A percentile compares a stretch with the other conserved stretches of the same genome.
Conservation (phyloP, 1,140 invertebrate species). For the Chlorops oryzae region DNA sequence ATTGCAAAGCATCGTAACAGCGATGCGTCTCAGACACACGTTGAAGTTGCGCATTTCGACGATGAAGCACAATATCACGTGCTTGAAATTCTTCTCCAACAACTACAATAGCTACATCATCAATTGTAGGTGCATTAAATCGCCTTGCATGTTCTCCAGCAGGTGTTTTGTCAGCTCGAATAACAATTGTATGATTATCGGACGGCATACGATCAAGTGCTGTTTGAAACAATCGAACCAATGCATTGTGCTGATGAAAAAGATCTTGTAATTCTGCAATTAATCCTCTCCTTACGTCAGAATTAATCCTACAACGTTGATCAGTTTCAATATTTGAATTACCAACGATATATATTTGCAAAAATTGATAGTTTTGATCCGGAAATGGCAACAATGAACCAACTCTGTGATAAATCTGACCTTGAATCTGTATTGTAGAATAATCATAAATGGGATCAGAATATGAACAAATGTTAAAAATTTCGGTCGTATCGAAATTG, state of each 20-base stretch:
- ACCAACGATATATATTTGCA: too few relatives aligned
- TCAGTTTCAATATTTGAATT: slow-evolving; percentile 21
- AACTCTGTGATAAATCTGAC: too few relatives aligned
- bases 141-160: slow-evolving; percentile 38
- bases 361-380: too few relatives aligned
- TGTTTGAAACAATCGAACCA: slow-evolving; percentile 35
- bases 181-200: slow-evolving; percentile 34
- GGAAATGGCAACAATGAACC: too few relatives aligned
- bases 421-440: too few relatives aligned
- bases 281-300: slow-evolving; percentile 22
- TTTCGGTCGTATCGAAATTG: too few relatives aligned
- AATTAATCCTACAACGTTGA: slow-evolving; percentile 26
- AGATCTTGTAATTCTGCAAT: slow-evolving; percentile 33
- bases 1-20: too few relatives aligned
- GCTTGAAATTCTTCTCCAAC: slow-evolving; percentile 20
- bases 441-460: too few relatives aligned
- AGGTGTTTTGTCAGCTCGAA: slow-evolving; percentile 36
- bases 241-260: slow-evolving; percentile 10
- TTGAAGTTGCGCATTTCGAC: background rate
- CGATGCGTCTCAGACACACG: slow-evolving; percentile 36
- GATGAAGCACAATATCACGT: slow-evolving; percentile 7
- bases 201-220: too few relatives aligned
- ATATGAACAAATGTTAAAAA: too few relatives aligned
- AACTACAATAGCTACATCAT: slow-evolving; percentile 46
- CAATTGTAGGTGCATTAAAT: slow-evolving; percentile 44